Evolutionary conservation across 2,113 vertebrate genomes (phyloP), one percentile per base, ranked within the genome.

Genomic region (Nesogale talazaci): DNA sequence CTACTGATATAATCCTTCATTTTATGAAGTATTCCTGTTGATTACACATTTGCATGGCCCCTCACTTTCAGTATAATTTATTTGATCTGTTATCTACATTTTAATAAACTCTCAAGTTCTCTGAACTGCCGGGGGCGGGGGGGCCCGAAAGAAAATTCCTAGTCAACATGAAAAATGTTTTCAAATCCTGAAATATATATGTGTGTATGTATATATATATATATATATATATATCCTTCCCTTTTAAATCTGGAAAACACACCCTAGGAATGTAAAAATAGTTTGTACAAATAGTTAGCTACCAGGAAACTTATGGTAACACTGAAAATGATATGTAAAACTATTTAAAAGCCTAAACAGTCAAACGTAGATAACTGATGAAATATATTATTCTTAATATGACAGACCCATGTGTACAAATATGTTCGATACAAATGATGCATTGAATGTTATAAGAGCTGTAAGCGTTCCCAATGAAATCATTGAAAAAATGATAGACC

Each of bases 201-300:
- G 5, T 46, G 42, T 46, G 42, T 46, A 46, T 46, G 9, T 52
- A 10, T 31, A 75, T 4, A 38, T 70, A 59, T 84, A 86, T 86
- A n/a, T 52, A 10, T 31, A 75, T 4, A 38, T 70, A 59, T 84
- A 86, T 86, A n/a, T 11, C 29, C 57, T 83, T 93, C 4, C 20
- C 29, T 69, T 94, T 92, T 92, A 90, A 75, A 88, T 95, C 76
- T 88, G 76, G 52, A 65, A 93, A 89, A 90, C n/a, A 72, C 16
- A 81, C 67, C 76, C 57, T 67, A 76, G 89, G 67, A 59, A 93
- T 92, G 61, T 86, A 81, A 94, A 46, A 20, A 75, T 78, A n/a
- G n/a, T n/a, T n/a, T n/a, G 34, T 75, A 82, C 17, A 79, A 76
- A 95, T 83, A 82, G 20, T 83, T 88, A 88, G 36, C 72, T 90